Evolutionary conservation across 2,888 invertebrate species (phyloP).

Genomic region (Campoplex nolae): DNA sequence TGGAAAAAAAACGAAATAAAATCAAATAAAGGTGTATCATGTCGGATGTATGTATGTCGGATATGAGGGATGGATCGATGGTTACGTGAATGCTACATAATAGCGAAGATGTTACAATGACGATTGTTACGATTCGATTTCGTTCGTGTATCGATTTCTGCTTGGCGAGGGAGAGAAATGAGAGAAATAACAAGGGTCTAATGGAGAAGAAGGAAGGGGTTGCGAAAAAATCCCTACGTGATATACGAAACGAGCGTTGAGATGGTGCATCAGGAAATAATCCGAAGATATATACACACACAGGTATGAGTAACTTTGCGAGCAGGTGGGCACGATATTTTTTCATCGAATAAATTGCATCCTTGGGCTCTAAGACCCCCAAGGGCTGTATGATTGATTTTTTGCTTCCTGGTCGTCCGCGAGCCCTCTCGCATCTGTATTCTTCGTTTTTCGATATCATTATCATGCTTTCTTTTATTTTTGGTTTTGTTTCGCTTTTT

Average conservation of each 20-base stretch:
- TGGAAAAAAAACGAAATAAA: not conserved
- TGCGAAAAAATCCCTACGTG: constrained; percentile 61
- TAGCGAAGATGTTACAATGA: constrained; percentile 53
- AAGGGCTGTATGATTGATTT: constrained; percentile 38
- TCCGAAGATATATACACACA: constrained; percentile 2
- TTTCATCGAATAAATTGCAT: constrained; percentile 71
- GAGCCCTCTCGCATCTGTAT: constrained; percentile 41
- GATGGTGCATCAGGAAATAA: not conserved
- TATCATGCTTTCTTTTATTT: constrained; percentile 50
- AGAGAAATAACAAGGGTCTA: constrained; percentile 47
- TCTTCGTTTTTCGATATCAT: constrained; percentile 45
- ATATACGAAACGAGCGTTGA: constrained; percentile 61
- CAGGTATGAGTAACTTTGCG: constrained; percentile 38
- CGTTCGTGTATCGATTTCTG: constrained; percentile 57
- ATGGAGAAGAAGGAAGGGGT: constrained; percentile 48
- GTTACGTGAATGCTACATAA: constrained; percentile 51
- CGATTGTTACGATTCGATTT: constrained; percentile 68
- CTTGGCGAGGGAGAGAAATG: constrained; percentile 33
- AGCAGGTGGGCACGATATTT: constrained; percentile 39
- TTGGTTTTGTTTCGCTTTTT: constrained; percentile 35
- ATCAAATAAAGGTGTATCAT: constrained; percentile 48
- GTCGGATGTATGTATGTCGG: constrained; percentile 41
- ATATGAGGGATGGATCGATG: constrained; percentile 29
- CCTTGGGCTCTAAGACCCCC: constrained; percentile 43
- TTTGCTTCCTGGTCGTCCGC: constrained; percentile 25